Conservation (phyloP, 2,113 vertebrate genomes). For the Azemiops feae region DNA sequence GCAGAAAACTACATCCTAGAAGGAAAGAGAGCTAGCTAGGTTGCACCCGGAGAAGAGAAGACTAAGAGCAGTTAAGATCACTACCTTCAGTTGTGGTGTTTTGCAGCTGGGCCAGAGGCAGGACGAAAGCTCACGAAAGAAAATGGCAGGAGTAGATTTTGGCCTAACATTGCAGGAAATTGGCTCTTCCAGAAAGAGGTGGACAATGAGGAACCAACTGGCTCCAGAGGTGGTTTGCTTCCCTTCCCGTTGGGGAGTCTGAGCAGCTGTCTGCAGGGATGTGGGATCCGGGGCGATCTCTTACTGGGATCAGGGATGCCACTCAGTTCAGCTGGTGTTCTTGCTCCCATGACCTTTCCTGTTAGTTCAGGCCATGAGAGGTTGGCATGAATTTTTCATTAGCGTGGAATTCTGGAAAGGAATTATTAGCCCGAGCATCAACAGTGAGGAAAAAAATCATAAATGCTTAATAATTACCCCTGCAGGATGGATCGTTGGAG, state of each 20-base stretch:
- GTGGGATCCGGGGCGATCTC: background rate
- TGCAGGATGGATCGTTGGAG: background rate
- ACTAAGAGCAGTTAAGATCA: background rate
- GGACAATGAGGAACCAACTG: background rate
- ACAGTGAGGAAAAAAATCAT: background rate
- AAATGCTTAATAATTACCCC: background rate
- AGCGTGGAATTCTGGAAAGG: background rate
- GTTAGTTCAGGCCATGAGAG: background rate
- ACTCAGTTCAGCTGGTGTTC: background rate
- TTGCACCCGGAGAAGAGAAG: background rate
- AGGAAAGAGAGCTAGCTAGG: background rate
- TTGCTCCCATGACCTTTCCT: background rate
- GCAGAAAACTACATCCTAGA: background rate
- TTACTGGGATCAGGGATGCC: background rate
- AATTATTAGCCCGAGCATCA: background rate
- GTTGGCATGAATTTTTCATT: background rate
- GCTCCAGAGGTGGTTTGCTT: background rate
- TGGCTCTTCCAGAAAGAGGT: background rate
- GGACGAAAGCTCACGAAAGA: background rate
- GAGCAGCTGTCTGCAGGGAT: background rate
- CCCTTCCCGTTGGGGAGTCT: background rate
- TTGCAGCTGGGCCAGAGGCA: background rate
- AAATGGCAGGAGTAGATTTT: background rate
- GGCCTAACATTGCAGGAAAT: background rate
- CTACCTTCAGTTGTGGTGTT: background rate